Evolutionary conservation across 2,888 invertebrate genomes (phyloP).

Genomic region (Cryptosula pallasiana): DNA sequence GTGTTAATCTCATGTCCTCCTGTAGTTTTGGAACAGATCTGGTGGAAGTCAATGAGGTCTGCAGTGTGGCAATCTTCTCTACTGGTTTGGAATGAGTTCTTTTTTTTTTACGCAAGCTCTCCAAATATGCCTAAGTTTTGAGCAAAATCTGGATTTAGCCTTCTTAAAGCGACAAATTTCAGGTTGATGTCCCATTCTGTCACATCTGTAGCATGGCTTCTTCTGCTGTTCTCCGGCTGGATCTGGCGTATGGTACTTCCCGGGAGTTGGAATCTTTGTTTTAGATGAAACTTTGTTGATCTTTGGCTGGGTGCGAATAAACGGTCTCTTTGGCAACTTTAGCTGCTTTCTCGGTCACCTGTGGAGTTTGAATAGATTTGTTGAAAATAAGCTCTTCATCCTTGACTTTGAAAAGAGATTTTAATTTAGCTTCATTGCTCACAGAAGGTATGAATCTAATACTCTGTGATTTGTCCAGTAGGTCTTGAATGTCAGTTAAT

Average conservation of each 20-base stretch:
- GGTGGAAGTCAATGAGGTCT: not conserved
- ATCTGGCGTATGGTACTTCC: not conserved
- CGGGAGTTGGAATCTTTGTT: not conserved
- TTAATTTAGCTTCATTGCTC: not conserved
- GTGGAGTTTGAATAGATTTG: not conserved
- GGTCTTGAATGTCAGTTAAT: not conserved
- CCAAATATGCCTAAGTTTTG: not conserved
- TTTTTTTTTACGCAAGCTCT: not conserved
- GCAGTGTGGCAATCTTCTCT: not conserved
- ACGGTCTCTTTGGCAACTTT: not conserved
- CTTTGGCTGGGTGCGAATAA: not conserved
- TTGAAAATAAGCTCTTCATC: not conserved
- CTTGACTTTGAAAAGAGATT: not conserved
- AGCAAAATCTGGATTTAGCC: not conserved
- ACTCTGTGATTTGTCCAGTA: not conserved
- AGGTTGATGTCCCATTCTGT: not conserved
- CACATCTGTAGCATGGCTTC: not conserved
- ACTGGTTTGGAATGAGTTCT: not conserved
- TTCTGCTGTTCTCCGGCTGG: not conserved
- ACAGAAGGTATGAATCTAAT: slow-evolving; percentile 4
- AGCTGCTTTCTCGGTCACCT: not conserved
- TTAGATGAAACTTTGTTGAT: not conserved
- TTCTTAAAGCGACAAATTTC: not conserved
- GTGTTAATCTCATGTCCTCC: not conserved
- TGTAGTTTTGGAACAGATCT: not conserved